Conservation (phyloP, 2,888 invertebrate genomes). For the Mesorhabditis belari region DNA sequence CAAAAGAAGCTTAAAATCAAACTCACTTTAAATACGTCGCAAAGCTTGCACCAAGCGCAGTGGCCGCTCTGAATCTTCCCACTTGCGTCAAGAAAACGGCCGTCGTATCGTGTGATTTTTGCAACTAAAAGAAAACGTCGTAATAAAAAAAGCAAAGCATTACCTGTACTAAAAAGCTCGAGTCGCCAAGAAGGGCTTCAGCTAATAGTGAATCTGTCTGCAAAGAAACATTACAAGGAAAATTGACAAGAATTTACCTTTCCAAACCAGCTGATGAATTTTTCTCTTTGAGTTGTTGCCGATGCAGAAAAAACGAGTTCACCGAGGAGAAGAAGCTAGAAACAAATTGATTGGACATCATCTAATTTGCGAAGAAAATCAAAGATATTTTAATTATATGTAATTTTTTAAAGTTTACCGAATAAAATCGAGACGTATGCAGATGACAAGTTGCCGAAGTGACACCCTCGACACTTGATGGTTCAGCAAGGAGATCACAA, state of each 20-base stretch:
- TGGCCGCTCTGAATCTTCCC: too few species aligned
- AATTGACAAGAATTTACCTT: neutral
- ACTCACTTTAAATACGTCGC: too few species aligned
- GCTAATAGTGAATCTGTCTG: neutral
- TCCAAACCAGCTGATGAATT: neutral
- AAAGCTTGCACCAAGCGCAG: too few species aligned
- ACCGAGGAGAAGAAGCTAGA: too few species aligned
- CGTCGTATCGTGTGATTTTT: neutral
- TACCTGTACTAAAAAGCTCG: neutral
- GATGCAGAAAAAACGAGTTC: too few species aligned
- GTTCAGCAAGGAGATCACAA: constrained; percentile 6
- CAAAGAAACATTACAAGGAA: neutral
- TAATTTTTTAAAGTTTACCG: too few species aligned
- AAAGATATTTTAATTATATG: neutral
- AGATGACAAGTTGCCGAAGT: constrained; percentile 2
- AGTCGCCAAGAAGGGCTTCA: neutral
- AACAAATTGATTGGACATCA: too few species aligned
- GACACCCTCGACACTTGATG: constrained; percentile 2
- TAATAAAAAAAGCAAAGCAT: neutral
- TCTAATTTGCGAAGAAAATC: neutral
- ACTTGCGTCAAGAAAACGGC: neutral
- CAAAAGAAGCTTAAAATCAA: too few species aligned
- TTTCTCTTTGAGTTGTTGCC: too few species aligned
- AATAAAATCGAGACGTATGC: constrained; percentile 5
- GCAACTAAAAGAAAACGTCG: neutral